phyloP scores from a whole-genome alignment of 64 coral and sea anemone species.

The Catalaphyllia jardinei region DNA sequence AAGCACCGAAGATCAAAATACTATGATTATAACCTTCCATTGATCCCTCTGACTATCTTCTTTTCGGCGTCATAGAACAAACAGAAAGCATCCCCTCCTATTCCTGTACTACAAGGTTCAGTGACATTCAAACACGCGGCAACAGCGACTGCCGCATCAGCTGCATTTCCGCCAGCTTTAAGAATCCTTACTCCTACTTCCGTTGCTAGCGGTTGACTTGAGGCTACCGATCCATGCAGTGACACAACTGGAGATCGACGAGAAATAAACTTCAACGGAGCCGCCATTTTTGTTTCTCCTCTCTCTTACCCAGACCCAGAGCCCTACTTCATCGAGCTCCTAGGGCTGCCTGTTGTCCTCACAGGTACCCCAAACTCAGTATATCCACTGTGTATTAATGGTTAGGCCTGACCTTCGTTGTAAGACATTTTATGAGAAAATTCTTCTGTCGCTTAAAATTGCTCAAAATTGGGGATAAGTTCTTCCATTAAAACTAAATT shows the following conservation, averaged over 20 bases:
- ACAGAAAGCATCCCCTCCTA: slow-evolving; percentile 95
- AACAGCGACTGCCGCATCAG: slow-evolving; percentile 91
- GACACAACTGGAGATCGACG: slow-evolving; percentile 94
- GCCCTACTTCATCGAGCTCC: too few relatives aligned
- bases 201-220: slow-evolving; percentile 85
- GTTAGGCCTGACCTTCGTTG: too few relatives aligned
- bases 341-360: too few relatives aligned
- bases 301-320: neutral
- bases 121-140: slow-evolving; percentile 90
- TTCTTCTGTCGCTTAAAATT: too few relatives aligned
- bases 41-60: slow-evolving; percentile 80
- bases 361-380: too few relatives aligned
- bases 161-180: slow-evolving; percentile 90
- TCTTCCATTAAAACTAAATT: too few relatives aligned
- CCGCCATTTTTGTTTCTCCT: slow-evolving; percentile 1
- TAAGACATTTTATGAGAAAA: too few relatives aligned
- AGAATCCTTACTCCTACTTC: slow-evolving; percentile 83
- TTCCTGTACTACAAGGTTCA: slow-evolving; percentile 88
- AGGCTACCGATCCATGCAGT: slow-evolving; percentile 77
- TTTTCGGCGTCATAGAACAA: slow-evolving; percentile 86
- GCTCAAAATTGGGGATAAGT: too few relatives aligned
- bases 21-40: slow-evolving; percentile 85
- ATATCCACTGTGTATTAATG: too few relatives aligned
- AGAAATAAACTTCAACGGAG: slow-evolving; percentile 60
- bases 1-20: too few relatives aligned